Percentiles rank a stretch among this genome's conserved stretches.
phyloP scores from a whole-genome alignment of 2,113 vertebrate genomes.

The Arenaria interpres region DNA sequence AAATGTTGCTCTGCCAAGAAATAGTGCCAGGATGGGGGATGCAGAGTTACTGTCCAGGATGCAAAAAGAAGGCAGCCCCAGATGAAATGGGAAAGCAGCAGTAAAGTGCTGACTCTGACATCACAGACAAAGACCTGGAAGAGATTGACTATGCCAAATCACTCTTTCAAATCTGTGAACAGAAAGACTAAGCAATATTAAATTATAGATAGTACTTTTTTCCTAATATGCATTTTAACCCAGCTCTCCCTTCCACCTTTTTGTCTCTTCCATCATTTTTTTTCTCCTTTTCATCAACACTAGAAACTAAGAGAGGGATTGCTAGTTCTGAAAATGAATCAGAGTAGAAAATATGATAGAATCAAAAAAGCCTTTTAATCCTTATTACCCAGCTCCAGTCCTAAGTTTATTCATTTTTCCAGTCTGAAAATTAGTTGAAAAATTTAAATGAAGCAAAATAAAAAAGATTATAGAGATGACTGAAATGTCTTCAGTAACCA shows the following conservation, averaged over 20 bases:
- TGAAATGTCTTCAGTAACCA: slow-evolving; percentile 2
- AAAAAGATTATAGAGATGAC: not conserved
- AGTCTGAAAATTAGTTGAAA: not conserved
- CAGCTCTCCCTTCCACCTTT: not conserved
- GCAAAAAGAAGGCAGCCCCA: not conserved
- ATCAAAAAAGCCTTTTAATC: not conserved
- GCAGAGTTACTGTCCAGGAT: not conserved
- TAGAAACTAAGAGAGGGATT: not conserved
- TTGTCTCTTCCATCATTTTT: not conserved
- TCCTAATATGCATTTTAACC: not conserved
- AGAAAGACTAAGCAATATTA: not conserved
- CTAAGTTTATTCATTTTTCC: not conserved
- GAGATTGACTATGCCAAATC: not conserved
- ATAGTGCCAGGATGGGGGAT: not conserved
- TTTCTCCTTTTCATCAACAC: not conserved
- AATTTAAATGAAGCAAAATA: slow-evolving; percentile 40
- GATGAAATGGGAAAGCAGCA: not conserved
- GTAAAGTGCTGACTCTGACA: not conserved
- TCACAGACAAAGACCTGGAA: not conserved
- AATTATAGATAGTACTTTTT: not conserved
- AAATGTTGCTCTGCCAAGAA: not conserved
- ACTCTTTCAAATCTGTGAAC: not conserved
- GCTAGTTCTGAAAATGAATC: not conserved
- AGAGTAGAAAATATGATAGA: not conserved
- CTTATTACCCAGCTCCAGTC: not conserved